phyloP scores from a whole-genome alignment of 2,113 vertebrate species.

The Lycaon pictus region DNA sequence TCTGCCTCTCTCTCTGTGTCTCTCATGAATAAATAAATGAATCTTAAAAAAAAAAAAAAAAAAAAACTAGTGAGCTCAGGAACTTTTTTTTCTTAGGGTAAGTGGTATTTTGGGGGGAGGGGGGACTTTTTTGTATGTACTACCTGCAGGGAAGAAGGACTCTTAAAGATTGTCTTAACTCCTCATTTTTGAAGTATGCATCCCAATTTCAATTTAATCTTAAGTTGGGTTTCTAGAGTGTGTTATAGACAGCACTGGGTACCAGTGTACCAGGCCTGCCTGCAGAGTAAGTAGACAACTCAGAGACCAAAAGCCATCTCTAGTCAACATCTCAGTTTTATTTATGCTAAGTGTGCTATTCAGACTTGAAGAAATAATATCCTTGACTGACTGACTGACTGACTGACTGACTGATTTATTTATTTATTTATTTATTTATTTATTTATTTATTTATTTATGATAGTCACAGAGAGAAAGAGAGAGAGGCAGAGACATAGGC shows the following conservation, averaged over 20 bases:
- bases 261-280: background rate
- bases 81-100: no score
- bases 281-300: background rate
- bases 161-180: background rate
- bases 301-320: background rate
- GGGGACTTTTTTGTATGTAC: background rate
- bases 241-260: background rate
- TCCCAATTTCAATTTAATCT: background rate
- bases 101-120: no score
- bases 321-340: background rate
- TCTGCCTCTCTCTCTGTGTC: no score
- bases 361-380: background rate
- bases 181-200: background rate
- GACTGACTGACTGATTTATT: no score
- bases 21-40: no score
- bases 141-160: background rate
- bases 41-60: no score
- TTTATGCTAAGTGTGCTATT: background rate
- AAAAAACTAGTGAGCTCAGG: no score
- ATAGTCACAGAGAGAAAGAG: no score
- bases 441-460: no score
- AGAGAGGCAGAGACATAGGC: no score
- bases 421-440: no score
- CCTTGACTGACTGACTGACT: background rate
- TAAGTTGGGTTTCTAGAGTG: background rate